Evolutionary conservation across 2,797 vertebrate species (phyloP).

Genomic region (Natrix natrix): DNA sequence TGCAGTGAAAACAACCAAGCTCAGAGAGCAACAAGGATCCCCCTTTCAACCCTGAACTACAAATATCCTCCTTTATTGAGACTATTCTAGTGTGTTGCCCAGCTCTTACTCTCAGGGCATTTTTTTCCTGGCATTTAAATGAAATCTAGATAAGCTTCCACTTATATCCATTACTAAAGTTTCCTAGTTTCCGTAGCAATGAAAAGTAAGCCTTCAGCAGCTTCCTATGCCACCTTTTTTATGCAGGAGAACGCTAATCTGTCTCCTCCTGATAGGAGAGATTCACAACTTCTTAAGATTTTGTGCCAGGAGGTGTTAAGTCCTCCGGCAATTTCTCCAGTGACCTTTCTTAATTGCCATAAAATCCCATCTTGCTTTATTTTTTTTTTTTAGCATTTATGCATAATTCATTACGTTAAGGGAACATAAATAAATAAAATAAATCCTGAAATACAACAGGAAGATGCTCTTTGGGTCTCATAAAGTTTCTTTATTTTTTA

Average conservation of each 20-base stretch:
- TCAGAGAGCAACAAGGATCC: not conserved
- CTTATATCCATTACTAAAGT: not conserved
- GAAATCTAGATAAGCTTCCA: not conserved
- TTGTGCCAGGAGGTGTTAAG: not conserved
- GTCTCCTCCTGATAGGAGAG: not conserved
- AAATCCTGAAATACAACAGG: not conserved
- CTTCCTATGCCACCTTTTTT: not conserved
- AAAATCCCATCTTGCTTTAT: not conserved
- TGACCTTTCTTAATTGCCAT: not conserved
- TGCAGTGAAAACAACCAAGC: too few relatives aligned
- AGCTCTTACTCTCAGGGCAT: not conserved
- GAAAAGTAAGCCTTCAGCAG: not conserved
- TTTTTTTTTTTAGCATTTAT: not conserved
- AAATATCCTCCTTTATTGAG: not conserved
- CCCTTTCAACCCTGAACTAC: not conserved
- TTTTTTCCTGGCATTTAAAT: not conserved
- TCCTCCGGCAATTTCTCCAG: not conserved
- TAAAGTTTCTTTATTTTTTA: not conserved
- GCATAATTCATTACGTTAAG: not conserved
- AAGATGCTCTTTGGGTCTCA: not conserved
- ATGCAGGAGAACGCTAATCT: not conserved
- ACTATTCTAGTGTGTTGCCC: not conserved
- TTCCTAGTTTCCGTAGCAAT: not conserved
- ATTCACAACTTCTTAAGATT: not conserved
- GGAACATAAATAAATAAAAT: not conserved